Evolutionary conservation across 1,140 invertebrate species (phyloP), one percentile per base, ranked within the genome.

Genomic region (Eubasilissa regina): DNA sequence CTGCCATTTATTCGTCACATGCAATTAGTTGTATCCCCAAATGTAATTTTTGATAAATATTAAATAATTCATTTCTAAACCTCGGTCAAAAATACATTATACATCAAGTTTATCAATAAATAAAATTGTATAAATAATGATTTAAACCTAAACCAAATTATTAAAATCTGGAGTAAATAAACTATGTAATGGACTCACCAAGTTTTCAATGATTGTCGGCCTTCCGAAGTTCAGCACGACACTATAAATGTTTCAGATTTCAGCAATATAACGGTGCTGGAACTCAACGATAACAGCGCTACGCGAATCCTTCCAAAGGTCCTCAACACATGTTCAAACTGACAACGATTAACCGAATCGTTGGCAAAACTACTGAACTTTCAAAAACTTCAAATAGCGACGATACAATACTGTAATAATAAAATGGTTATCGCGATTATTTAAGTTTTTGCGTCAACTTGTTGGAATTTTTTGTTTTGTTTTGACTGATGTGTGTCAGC

Each of bases 191-290:
- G 21, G 11, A 58, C 55, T 58, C 21, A 58, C 55, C 55, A 58
- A 58, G 55, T 7, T 58, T 58, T 21, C 55, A 58, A 58, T 19
- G 55, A 58, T 58, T 15, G 55, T 58, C 55, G 21, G 17, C 55
- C 21, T 58, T 13, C 17, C 55, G 55, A 35, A 6, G 25, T 21
- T 58, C 55, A 58, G 55, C 55, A 58, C 55, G 25, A 58, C 55
- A 58, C 55, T 58, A 15, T 15, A 19, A 58, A 58, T 19, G 4
- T 58, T 58, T 58, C 55, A 19, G 55, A 15, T 58, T 58, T 58
- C 55, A 58, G 55, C 21, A 15, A 58, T 35, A 35, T 35, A 35
- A 35, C 9, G n/a, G 17, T 15, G 17, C 55, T 19, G n/a, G 17
- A 58, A 58, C 55, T 19, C 17, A 58, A 15, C 55, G 21, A 15